These are phyloP conservation scores for Agrotis clavis DNA, from an alignment of 2,888 invertebrate species.

Conservation along the genomic window DNA sequence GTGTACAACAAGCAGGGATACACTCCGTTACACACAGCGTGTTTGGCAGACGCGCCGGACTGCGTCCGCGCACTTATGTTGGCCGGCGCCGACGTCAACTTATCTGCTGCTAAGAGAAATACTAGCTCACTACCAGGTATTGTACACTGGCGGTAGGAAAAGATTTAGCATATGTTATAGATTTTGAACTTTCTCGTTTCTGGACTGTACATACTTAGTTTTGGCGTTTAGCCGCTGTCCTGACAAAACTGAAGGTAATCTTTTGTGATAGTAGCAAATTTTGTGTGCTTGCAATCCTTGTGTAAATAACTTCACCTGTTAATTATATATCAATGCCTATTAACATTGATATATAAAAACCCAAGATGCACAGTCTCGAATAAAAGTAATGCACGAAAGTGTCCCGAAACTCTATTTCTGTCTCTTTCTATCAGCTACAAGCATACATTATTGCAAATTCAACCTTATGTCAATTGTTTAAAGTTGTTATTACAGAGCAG, in stretches of 20 bases:
- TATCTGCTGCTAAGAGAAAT: constrained; percentile 90
- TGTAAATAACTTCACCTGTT: constrained; percentile 6
- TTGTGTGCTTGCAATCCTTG: not conserved
- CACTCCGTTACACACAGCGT: constrained; percentile 96
- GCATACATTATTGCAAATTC: no score
- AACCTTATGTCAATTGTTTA: no score
- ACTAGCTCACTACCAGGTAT: constrained; percentile 80
- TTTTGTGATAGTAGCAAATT: not conserved
- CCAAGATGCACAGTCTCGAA: no score
- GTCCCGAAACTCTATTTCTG: no score
- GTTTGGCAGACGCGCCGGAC: constrained; percentile 95
- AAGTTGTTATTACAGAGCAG: no score
- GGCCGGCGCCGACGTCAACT: constrained; percentile 96
- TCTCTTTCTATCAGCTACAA: no score
- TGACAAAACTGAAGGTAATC: constrained; percentile 23
- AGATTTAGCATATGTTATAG: not conserved
- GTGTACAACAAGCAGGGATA: constrained; percentile 95
- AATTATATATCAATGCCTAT: no score
- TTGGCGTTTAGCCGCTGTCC: not conserved
- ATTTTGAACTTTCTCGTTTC: not conserved
- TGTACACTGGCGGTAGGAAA: not conserved
- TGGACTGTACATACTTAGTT: not conserved
- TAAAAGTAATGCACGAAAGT: no score
- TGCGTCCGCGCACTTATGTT: constrained; percentile 96
- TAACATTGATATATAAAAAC: no score